Conservation (phyloP, 1,140 invertebrate genomes). For the Pararge aegeria region DNA sequence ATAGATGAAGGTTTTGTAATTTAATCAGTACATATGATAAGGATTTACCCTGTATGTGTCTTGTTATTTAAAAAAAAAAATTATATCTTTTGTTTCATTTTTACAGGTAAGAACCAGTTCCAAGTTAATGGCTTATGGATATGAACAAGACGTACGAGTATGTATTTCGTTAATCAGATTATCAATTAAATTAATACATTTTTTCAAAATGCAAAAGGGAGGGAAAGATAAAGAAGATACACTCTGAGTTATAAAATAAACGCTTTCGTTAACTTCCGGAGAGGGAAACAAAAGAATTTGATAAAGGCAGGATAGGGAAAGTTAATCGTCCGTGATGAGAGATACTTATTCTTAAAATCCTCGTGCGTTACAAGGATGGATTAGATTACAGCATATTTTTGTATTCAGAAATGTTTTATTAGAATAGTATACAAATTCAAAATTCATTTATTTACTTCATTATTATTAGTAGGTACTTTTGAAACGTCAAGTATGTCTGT, state of each 20-base stretch:
- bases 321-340: conserved; percentile 1
- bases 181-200: too few species aligned
- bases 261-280: background rate
- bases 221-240: background rate
- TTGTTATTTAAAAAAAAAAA: too few species aligned
- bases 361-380: too few species aligned
- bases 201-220: too few species aligned
- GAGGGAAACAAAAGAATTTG: background rate
- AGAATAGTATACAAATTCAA: background rate
- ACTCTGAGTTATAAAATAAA: too few species aligned
- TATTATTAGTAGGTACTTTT: too few species aligned
- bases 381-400: too few species aligned
- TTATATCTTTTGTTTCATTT: background rate
- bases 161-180: background rate
- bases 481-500: too few species aligned
- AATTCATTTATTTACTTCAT: too few species aligned
- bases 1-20: background rate
- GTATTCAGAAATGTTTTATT: background rate
- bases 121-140: background rate
- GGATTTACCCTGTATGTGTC: too few species aligned
- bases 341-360: too few species aligned
- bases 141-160: background rate
- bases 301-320: background rate
- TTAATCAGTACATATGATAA: too few species aligned
- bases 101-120: background rate